Conservation (phyloP, 2,888 invertebrate genomes). For the Heteromurus nitidus region DNA sequence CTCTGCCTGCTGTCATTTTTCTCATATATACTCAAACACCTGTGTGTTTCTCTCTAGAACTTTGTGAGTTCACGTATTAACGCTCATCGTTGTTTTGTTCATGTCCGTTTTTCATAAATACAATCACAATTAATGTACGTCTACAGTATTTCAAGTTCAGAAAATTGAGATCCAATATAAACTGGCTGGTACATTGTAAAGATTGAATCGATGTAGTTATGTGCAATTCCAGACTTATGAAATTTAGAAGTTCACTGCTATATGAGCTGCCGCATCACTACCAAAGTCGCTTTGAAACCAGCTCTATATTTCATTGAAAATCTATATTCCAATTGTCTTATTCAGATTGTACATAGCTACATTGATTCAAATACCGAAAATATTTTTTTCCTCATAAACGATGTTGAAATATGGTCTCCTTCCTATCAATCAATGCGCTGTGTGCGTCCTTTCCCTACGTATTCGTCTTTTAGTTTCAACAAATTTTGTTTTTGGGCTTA, state of each 20-base stretch:
- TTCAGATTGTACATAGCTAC: conserved; percentile 1
- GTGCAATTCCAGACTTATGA: background rate
- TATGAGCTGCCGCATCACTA: too few relatives aligned
- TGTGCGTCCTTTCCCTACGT: conserved; percentile 32
- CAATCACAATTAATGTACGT: conserved; percentile 62
- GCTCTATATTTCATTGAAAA: too few relatives aligned
- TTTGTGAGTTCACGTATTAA: too few relatives aligned
- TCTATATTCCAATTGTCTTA: too few relatives aligned
- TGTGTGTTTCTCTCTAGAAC: too few relatives aligned
- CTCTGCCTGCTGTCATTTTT: too few relatives aligned
- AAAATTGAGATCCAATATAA: conserved; percentile 60
- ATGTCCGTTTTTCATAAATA: conserved; percentile 26
- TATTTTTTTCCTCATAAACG: background rate
- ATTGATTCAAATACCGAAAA: conserved; percentile 18
- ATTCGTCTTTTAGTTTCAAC: conserved; percentile 54
- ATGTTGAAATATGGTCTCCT: background rate
- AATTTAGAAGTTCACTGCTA: conserved; percentile 9
- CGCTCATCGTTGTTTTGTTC: conserved; percentile 29
- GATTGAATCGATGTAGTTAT: background rate
- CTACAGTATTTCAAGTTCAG: conserved; percentile 53
- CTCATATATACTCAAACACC: too few relatives aligned
- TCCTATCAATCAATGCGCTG: conserved; percentile 22
- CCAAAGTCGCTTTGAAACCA: too few relatives aligned
- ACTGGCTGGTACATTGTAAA: conserved; percentile 57
- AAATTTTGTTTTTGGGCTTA: conserved; percentile 51